Base-by-base conservation (phyloP, 1,140 invertebrate genomes). In the Drosophila punjabiensis region DNA sequence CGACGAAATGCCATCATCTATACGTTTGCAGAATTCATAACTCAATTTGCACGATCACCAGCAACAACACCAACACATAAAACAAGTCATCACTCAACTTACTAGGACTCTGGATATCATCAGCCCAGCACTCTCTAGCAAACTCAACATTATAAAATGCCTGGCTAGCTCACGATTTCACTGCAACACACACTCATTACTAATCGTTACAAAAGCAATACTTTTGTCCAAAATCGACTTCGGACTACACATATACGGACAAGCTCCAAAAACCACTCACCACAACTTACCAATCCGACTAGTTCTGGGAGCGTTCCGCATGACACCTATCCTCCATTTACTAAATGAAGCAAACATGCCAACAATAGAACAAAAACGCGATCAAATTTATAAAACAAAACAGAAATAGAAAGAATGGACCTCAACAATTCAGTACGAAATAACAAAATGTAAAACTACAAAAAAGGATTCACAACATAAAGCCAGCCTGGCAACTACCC, bases 111-210 rank as follows among this genome's bases (percentile, higher is more conserved):
- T 41, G 16, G 24, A 43, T 60, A 43, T 13, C 16, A 24, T 60
- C n/a, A 24, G 18, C 16, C 28, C 35, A 35, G 14, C 8, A 41
- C 33, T 56, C 4, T 24, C 39, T 6, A 28, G n/a, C 24, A 60
- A 43, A 30, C 39, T 43, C 16, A 60, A 43, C 16, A 59, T 43
- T 11, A 28, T 41, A 43, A 60, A 20, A 43, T 60, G 56, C 24
- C 24, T 59, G 10, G 24, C 37, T 37, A 59, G 56, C 11, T 10
- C 14, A 18, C 16, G 16, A 9, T 30, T 59, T 41, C n/a, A n/a
- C 5, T 14, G 37, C 13, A 37, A 37, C 13, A 14, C 37, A 37
- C 5, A 3, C 11, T 16, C 37, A 35, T 39, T 39, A 16, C 14
- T 39, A 39, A 16, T 2, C 24, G 11, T 20, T 7, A 59, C 56